Evolutionary conservation across 2,888 invertebrate species (phyloP), one percentile per base, ranked within the genome.

Genomic region (Drosophila niveifrons): DNA sequence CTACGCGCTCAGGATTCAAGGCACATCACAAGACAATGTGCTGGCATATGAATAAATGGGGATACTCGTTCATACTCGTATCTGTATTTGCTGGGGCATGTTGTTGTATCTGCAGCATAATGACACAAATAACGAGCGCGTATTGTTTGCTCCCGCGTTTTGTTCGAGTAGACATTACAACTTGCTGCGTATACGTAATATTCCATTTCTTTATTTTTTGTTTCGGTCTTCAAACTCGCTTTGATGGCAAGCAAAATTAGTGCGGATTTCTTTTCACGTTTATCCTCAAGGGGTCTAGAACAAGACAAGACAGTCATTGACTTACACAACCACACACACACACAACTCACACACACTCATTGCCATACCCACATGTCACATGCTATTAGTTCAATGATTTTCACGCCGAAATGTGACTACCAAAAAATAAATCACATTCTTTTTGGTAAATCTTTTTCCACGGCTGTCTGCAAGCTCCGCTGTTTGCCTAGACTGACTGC

Each of bases 361-460:
- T n/a, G 34, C 39, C 56, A 43, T 53, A 18, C 44, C 23, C 70
- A 68, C 52, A 77, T 65, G 86, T 89, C 90, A 75, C 75, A 78
- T 78, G 90, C 90, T 88, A 90, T 87, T 87, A 87, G 90, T 87
- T 87, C 89, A 87, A 87, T 87, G 86, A 90, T 89, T 87, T 90
- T 87, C 86, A 90, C 85, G 89, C 85, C 85, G 59, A 79, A 78
- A 72, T 69, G 57, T 67, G 63, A 55, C 69, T 65, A 53, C 66
- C 57, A 67, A 74, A 67, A 70, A 65, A 72, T 69, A 80, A 82
- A 79, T 78, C 73, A 70, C 63, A 81, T 81, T 72, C 64, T 77
- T 68, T 55, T 59, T 59, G 72, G 66, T 62, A 78, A 89, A 88
- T 89, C 82, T 75, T 67, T 74, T 84, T 83, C 53, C 50, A 39